phyloP scores from a whole-genome alignment of 2,113 vertebrate genomes.

The Phyllopteryx taeniolatus region DNA sequence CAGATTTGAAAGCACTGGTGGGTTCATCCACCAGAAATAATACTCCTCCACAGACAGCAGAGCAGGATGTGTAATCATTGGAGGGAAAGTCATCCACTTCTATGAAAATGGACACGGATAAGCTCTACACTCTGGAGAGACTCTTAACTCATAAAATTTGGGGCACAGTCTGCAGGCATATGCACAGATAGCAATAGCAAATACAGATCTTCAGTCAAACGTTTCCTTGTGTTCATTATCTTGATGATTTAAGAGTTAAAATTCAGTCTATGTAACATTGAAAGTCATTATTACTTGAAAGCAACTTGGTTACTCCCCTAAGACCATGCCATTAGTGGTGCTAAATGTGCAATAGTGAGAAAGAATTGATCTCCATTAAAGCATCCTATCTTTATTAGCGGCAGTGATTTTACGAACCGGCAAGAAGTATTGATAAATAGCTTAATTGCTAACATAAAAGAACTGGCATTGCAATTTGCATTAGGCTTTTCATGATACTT shows the following conservation, averaged over 20 bases:
- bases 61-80: slow-evolving; percentile 7
- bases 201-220: not conserved
- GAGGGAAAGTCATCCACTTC: not conserved
- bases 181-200: not conserved
- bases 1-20: slow-evolving; percentile 35
- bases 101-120: slow-evolving; percentile 39
- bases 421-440: not conserved
- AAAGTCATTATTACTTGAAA: slow-evolving; percentile 2
- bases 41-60: slow-evolving; percentile 24
- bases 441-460: not conserved
- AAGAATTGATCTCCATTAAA: slow-evolving; percentile 15
- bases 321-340: not conserved
- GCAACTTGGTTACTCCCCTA: not conserved
- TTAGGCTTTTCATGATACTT: not conserved
- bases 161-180: not conserved
- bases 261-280: not conserved
- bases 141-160: slow-evolving; percentile 5
- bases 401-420: not conserved
- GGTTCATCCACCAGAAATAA: slow-evolving; percentile 27
- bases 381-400: slow-evolving; percentile 2
- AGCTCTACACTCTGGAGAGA: slow-evolving; percentile 24
- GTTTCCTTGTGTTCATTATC: not conserved
- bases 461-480: not conserved
- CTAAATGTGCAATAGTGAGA: not conserved
- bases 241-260: not conserved